Evolutionary conservation across 1,140 invertebrate species (phyloP).

Genomic region (Zaprionus capensis): DNA sequence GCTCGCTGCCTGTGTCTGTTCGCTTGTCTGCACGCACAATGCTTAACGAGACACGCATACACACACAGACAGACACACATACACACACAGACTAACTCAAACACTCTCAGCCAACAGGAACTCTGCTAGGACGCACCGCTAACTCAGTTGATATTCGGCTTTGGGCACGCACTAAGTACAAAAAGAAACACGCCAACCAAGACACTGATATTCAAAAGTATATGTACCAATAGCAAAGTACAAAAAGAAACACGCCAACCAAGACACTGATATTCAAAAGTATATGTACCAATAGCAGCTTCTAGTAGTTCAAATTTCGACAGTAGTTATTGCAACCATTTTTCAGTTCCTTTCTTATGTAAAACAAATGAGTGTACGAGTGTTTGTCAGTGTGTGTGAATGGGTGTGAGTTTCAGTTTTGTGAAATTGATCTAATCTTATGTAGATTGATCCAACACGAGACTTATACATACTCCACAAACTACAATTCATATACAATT

Average conservation of each 20-base stretch:
- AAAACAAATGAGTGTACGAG: constrained; percentile 22
- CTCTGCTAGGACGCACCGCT: constrained; percentile 64
- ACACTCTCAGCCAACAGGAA: constrained; percentile 45
- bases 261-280: constrained; percentile 18
- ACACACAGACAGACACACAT: constrained; percentile 22
- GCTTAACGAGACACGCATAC: constrained; percentile 22
- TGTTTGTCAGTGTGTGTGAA: constrained; percentile 46
- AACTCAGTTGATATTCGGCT: constrained; percentile 61
- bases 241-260: constrained; percentile 37
- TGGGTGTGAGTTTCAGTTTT: neutral
- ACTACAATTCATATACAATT: neutral
- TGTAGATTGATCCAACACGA: neutral
- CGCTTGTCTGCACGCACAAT: constrained; percentile 71
- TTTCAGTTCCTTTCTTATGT: constrained; percentile 12
- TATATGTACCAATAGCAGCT: constrained; percentile 26
- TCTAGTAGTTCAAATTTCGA: constrained; percentile 48
- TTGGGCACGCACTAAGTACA: constrained; percentile 52
- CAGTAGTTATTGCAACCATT: constrained; percentile 43
- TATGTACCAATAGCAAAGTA: neutral
- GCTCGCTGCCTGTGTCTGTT: constrained; percentile 24
- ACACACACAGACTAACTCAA: constrained; percentile 3
- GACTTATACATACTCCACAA: neutral
- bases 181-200: constrained; percentile 41
- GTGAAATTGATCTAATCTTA: neutral
- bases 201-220: constrained; percentile 11